phyloP scores from a whole-genome alignment of 2,113 vertebrate genomes.

The Bucco capensis region DNA sequence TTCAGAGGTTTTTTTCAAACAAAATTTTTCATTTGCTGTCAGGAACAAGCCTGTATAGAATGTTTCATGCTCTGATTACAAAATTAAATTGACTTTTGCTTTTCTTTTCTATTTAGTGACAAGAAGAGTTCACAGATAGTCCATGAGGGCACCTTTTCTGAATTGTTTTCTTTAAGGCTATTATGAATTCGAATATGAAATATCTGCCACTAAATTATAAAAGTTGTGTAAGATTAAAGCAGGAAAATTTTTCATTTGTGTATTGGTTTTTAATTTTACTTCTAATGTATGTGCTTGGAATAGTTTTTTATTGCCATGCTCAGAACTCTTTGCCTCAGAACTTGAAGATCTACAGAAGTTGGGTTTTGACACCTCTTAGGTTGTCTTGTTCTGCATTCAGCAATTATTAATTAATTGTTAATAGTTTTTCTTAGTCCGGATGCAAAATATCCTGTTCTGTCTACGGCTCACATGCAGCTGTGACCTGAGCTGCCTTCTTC shows the following conservation, averaged over 20 bases:
- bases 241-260: background rate
- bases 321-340: background rate
- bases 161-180: background rate
- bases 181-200: background rate
- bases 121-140: background rate
- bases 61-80: background rate
- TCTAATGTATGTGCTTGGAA: background rate
- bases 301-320: background rate
- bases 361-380: background rate
- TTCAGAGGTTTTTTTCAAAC: background rate
- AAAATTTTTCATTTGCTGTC: constrained; percentile 1
- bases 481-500: background rate
- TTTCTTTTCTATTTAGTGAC: background rate
- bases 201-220: background rate
- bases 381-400: background rate
- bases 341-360: background rate
- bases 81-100: background rate
- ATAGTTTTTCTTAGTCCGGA: background rate
- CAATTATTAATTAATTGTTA: background rate
- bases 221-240: background rate
- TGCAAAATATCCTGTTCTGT: background rate
- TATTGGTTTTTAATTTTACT: background rate
- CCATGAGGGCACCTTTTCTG: background rate
- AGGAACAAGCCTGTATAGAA: background rate
- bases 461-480: background rate